These are phyloP conservation scores for Empidonax alnorum DNA, from an alignment of 2,113 vertebrate species.

Conservation along the genomic window DNA sequence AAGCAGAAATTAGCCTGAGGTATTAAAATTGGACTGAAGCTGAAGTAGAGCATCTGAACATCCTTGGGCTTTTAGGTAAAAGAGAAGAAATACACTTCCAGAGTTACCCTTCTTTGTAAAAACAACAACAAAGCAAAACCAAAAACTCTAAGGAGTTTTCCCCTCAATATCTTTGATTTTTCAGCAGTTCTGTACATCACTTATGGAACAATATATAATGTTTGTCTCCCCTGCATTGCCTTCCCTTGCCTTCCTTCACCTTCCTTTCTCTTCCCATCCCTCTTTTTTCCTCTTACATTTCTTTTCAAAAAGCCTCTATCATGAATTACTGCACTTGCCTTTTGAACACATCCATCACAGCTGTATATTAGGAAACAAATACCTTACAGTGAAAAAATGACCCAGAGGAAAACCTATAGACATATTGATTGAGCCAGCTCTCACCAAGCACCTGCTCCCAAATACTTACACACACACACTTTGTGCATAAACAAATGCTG, in stretches of 20 bases:
- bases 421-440: background rate
- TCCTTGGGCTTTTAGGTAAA: background rate
- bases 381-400: background rate
- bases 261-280: accelerated
- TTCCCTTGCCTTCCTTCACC: accelerated
- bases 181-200: background rate
- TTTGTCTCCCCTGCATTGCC: background rate
- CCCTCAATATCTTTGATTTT: background rate
- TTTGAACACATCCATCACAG: background rate
- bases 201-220: background rate
- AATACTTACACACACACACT: background rate
- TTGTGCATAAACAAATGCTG: background rate
- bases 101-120: background rate
- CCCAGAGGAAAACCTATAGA: background rate
- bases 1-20: slow-evolving; percentile 2
- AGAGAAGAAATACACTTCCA: background rate
- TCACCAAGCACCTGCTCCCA: background rate
- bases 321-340: background rate
- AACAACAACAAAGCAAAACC: background rate
- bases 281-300: background rate
- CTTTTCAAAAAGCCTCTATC: background rate
- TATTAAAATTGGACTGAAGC: background rate
- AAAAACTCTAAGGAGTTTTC: background rate
- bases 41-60: background rate
- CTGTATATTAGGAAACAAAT: background rate